These are phyloP conservation scores for Rhimphoctona megacephalus DNA, from an alignment of 2,888 invertebrate genomes.

Conservation along the genomic window DNA sequence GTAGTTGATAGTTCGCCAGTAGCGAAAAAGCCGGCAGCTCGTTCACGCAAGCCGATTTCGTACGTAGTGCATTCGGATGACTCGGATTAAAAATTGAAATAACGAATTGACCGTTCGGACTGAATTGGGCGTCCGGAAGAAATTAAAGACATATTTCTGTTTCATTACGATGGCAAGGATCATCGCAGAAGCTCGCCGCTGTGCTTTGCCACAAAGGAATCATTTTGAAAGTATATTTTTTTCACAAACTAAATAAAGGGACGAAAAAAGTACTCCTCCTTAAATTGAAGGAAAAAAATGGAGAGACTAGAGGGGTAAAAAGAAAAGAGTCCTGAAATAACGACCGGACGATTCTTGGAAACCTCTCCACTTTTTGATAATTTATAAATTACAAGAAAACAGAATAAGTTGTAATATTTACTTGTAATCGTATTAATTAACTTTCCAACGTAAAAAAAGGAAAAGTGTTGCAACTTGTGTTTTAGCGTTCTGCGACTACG, in stretches of 20 bases:
- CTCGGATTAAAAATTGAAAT: constrained; percentile 71
- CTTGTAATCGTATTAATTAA: constrained; percentile 43
- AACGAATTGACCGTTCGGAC: background rate
- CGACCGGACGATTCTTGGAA: constrained; percentile 6
- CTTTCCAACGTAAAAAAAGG: constrained; percentile 6
- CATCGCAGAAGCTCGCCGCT: constrained; percentile 12
- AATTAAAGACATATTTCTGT: background rate
- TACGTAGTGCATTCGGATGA: constrained; percentile 84
- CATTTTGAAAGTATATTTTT: constrained; percentile 62
- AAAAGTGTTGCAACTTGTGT: constrained; percentile 1
- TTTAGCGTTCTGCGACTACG: constrained; percentile 25
- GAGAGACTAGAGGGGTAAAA: background rate
- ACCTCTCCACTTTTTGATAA: constrained; percentile 30
- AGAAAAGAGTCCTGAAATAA: constrained; percentile 17
- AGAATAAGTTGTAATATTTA: constrained; percentile 32
- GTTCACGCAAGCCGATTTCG: constrained; percentile 85
- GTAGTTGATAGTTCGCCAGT: constrained; percentile 70
- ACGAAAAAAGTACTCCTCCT: background rate
- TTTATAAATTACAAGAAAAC: constrained; percentile 45
- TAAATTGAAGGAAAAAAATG: constrained; percentile 3
- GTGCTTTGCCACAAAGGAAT: constrained; percentile 43
- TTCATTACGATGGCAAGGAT: constrained; percentile 18
- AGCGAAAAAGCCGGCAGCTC: constrained; percentile 83
- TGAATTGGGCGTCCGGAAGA: background rate
- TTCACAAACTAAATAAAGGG: constrained; percentile 30